Base-by-base conservation (phyloP, 1,140 invertebrate genomes). In the Bombus cullumanus region DNA sequence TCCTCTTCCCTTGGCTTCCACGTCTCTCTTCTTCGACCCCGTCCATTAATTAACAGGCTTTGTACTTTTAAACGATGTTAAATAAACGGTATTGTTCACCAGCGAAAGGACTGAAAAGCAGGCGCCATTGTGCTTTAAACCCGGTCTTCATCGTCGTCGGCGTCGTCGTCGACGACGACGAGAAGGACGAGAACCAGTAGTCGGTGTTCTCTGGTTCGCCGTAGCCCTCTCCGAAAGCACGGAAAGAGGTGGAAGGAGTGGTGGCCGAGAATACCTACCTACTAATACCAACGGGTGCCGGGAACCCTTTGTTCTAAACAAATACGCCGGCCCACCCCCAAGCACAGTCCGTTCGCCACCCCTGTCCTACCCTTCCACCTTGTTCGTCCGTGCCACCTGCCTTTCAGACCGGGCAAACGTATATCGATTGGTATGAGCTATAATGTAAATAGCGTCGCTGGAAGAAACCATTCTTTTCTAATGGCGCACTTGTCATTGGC, bases 61-160 rank as follows among this genome's bases (percentile, higher is more conserved):
- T 95, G 94, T 95, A 94, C 92, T 94, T 95, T 94, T 95, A 95
- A 95, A 95, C 94, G 94, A 95, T 95, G 94, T 95, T 95, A 95
- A 95, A 95, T 95, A 95, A 95, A 95, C 92, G 94, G 91, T 88
- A 93, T 95, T 95, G 94, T 95, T 90, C 92, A 85, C 84, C 86
- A 90, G 91, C 93, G 93, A 94, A 94, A 94, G 92, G 92, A 93
- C 93, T 92, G 93, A 94, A 94, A 95, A 92, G 93, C 93, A 91
- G 92, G 91, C 91, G 92, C 93, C 92, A 95, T 95, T 95, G 93
- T 94, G 89, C 90, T 93, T 92, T 88, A 92, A 94, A 91, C 93
- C 93, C 91, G 91, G 90, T 92, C 75, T 73, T 88, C 81, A 75
- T 91, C 78, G 73, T 59, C 80, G 78, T 43, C 71, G 81, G 3